Conservation (phyloP, 2,797 vertebrate species). For the Lemur catta region DNA sequence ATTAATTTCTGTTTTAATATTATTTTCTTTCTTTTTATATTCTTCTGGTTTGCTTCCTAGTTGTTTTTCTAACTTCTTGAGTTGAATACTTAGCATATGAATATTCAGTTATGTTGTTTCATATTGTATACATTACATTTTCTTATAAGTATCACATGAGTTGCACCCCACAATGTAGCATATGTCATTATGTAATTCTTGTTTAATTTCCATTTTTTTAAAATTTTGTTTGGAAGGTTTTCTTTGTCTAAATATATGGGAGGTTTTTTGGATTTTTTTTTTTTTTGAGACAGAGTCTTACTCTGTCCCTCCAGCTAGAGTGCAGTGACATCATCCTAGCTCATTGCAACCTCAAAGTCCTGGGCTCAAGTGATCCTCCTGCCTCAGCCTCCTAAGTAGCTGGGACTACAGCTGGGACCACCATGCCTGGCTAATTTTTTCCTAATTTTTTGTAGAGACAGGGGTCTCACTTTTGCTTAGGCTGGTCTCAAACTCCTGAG, state of each 20-base stretch:
- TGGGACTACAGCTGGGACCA: neutral
- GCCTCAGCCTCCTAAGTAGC: neutral
- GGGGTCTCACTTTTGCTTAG: neutral
- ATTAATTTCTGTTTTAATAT: slow-evolving; percentile 23
- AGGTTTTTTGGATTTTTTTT: neutral
- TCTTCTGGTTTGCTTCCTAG: neutral
- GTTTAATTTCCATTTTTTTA: neutral
- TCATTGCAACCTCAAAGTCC: neutral
- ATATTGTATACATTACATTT: neutral
- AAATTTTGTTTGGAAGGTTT: neutral
- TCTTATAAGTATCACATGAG: neutral
- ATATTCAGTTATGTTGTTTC: neutral
- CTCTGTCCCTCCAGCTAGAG: neutral
- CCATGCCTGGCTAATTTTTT: neutral
- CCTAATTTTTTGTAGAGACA: neutral
- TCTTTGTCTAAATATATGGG: neutral
- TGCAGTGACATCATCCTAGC: neutral
- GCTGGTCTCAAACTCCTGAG: neutral
- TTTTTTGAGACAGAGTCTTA: neutral
- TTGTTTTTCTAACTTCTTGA: neutral
- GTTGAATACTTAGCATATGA: neutral
- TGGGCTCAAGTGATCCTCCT: neutral
- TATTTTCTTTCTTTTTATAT: neutral
- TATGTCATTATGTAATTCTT: neutral
- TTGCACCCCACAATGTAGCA: neutral